Base-by-base conservation (phyloP, 30 jellyfish, hydroid and myxozoan species). In the Morbakka virulenta region DNA sequence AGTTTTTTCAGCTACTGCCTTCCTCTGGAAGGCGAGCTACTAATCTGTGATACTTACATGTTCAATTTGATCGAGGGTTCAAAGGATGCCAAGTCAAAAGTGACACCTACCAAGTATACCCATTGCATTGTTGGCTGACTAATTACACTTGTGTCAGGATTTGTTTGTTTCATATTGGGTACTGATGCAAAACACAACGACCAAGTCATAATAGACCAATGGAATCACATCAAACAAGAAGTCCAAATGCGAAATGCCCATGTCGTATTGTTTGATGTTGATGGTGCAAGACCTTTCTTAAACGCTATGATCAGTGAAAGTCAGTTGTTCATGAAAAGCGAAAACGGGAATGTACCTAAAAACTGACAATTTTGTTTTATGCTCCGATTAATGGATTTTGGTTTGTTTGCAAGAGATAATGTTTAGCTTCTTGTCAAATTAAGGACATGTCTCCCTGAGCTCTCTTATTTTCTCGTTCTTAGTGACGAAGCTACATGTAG, bases 201-300 rank as follows among this genome's bases (percentile, higher is more conserved):
- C 28, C 32, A 22, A 11, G 87, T 21, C 24, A 61, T 76, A 11
- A 68, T 35, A 35, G 36, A 76, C 24, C 78, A 79, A 31, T 76
- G 87, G 87, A 51, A 76, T 67, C 12, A 28, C 67, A 61, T 76
- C 11, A 36, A 57, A 31, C 22, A 79, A 50, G 50, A 51, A 29
- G 48, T n/a, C n/a, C 21, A 28, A 27, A 76, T 32, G 48, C 82
- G 69, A 3, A 35, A 57, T 28, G 32, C 57, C 4, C 26, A 1
- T 3, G 86, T 74, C 36, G 20, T 51, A 20, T 4, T 66, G 9
- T 35, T 35, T 61, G 87, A 79, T 1, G 87, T 79, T 11, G 87
- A 53, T 50, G 87, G 87, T 76, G 87, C 87, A 35, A 68, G 87
- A 28, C 80, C n/a, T n/a, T n/a, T 76, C 69, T 28, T 76, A 29